Percentiles rank a stretch among this genome's conserved stretches.
phyloP scores from a whole-genome alignment of 2,113 vertebrate genomes.

The Scomber colias region DNA sequence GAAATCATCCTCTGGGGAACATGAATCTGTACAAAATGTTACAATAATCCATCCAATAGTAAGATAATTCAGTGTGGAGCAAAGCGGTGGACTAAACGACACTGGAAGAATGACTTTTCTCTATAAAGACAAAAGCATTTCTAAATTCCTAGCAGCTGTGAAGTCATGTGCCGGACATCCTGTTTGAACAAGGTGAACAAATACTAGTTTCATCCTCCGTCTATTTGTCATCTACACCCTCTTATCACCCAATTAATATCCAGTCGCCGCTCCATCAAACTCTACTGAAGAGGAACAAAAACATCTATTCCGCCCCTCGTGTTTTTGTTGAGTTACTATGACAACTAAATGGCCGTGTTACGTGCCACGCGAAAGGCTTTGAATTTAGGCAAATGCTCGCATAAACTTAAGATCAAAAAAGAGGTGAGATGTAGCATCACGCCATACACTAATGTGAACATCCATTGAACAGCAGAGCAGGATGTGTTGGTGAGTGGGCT shows the following conservation, averaged over 20 bases:
- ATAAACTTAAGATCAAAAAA: constrained; percentile 48
- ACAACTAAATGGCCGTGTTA: constrained; percentile 44
- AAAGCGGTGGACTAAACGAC: too few species aligned
- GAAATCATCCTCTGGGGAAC: too few species aligned
- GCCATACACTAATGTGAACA: constrained; percentile 36
- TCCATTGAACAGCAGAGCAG: constrained; percentile 60
- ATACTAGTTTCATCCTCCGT: background rate
- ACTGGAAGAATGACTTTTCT: too few species aligned
- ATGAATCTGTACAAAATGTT: too few species aligned
- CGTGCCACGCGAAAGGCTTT: constrained; percentile 6
- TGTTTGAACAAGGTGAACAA: background rate
- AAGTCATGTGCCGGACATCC: background rate
- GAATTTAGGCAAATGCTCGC: constrained; percentile 6
- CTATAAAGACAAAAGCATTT: background rate
- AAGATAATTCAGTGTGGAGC: too few species aligned
- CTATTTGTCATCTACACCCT: constrained; percentile 13
- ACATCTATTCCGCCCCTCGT: background rate
- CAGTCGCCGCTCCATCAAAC: background rate
- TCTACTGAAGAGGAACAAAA: background rate
- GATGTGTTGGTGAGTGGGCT: constrained; percentile 72
- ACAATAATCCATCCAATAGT: too few species aligned
- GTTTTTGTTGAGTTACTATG: constrained; percentile 46
- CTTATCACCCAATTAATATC: constrained; percentile 17
- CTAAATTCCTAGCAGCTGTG: background rate
- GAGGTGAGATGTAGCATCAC: constrained; percentile 22